These are phyloP conservation scores for Halcyon leucocephala DNA, from an alignment of 2,797 vertebrate genomes.

Conservation along the genomic window DNA sequence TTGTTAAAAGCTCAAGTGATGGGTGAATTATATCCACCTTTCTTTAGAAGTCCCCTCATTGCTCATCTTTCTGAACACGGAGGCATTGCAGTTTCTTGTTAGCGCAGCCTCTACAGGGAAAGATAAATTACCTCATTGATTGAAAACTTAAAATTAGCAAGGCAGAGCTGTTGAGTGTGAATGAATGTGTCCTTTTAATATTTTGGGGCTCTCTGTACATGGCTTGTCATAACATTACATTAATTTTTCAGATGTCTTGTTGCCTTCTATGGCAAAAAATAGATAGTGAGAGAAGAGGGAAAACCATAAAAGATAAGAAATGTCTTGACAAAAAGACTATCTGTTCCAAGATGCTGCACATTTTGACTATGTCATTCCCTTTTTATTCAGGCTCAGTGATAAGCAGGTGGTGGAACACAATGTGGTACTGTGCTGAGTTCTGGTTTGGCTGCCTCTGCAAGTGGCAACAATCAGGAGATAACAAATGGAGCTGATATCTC, in stretches of 20 bases:
- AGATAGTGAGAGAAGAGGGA: neutral
- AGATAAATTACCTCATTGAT: slow-evolving; percentile 26
- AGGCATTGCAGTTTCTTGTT: neutral
- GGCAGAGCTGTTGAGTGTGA: slow-evolving; percentile 10
- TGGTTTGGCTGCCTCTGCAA: neutral
- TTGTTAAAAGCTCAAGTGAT: neutral
- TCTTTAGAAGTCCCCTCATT: neutral
- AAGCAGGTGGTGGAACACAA: neutral
- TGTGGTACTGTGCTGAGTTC: neutral
- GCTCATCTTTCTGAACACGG: neutral
- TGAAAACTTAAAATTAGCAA: slow-evolving; percentile 45
- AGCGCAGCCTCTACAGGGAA: neutral
- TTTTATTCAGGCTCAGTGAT: neutral
- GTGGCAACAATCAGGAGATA: rapidly evolving
- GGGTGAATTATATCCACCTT: neutral
- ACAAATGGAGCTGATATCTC: neutral
- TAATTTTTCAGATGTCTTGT: slow-evolving; percentile 46
- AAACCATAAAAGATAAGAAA: slow-evolving; percentile 25
- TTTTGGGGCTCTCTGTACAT: neutral
- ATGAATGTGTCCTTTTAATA: slow-evolving; percentile 18
- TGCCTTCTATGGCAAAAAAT: slow-evolving; percentile 47
- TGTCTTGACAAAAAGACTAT: slow-evolving; percentile 13
- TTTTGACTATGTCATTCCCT: neutral
- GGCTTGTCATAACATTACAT: slow-evolving; percentile 40
- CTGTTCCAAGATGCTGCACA: slow-evolving; percentile 8